A percentile compares a stretch with the other conserved stretches of the same genome.
Evolutionary conservation across 2,797 vertebrate species (phyloP).

Genomic region (Semotilus atromaculatus): DNA sequence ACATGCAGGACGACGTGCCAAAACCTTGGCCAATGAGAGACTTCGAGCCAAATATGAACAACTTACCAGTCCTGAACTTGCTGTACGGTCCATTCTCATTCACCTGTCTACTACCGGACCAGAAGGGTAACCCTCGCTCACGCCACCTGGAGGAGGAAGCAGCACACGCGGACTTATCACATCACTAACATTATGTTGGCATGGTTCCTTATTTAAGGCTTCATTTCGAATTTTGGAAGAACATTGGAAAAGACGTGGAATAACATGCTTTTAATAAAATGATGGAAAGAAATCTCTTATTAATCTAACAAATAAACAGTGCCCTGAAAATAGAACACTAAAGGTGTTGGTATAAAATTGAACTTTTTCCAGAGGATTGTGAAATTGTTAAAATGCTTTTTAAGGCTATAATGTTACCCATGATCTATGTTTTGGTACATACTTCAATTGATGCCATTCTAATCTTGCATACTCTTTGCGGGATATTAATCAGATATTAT

Average conservation of each 20-base stretch:
- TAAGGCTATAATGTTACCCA: too few relatives aligned
- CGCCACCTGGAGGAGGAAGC: constrained; percentile 80
- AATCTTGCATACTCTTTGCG: too few relatives aligned
- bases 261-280: not conserved
- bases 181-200: not conserved
- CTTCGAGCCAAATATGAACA: not conserved
- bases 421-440: too few relatives aligned
- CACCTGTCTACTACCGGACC: constrained; percentile 70
- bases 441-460: too few relatives aligned
- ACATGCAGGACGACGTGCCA: not conserved
- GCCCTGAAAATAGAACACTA: too few relatives aligned
- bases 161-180: not conserved
- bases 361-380: too few relatives aligned
- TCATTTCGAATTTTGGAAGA: not conserved
- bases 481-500: not conserved
- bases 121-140: constrained; percentile 80
- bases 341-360: too few relatives aligned
- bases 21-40: not conserved
- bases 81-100: constrained; percentile 81
- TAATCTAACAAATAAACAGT: too few relatives aligned
- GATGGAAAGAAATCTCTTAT: too few relatives aligned
- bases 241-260: not conserved
- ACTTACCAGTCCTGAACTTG: constrained; percentile 85
- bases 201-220: not conserved
- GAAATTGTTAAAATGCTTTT: too few relatives aligned